Percentiles rank a stretch among this genome's conserved stretches.
phyloP scores from a whole-genome alignment of 2,113 vertebrate species.

The Ceyx melanurus region DNA sequence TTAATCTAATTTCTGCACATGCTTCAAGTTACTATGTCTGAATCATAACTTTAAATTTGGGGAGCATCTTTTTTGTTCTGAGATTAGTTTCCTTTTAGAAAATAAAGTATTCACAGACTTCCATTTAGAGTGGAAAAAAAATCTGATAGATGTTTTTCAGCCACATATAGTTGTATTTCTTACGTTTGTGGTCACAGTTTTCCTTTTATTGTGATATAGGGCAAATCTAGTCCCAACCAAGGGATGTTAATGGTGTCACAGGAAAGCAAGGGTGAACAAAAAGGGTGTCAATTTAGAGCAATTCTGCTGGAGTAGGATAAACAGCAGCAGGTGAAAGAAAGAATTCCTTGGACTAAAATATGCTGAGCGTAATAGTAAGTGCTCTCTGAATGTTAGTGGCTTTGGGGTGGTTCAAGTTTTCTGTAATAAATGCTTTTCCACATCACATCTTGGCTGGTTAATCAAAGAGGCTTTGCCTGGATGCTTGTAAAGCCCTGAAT shows the following conservation, averaged over 20 bases:
- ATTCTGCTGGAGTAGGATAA: background rate
- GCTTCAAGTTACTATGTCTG: background rate
- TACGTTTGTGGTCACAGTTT: background rate
- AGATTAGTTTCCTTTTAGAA: background rate
- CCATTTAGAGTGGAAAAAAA: background rate
- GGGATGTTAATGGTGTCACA: background rate
- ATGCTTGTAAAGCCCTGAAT: background rate
- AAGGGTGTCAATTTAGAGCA: background rate
- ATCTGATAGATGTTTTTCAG: background rate
- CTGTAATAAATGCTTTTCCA: background rate
- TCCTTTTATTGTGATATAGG: background rate
- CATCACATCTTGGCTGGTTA: background rate
- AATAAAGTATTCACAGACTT: background rate
- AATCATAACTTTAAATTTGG: background rate
- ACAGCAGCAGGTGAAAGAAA: background rate
- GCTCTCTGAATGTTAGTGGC: rapidly evolving
- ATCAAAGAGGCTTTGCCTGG: background rate
- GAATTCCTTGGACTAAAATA: background rate
- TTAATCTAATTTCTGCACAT: background rate
- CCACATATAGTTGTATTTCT: background rate
- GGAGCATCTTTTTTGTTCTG: background rate
- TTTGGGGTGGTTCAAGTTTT: background rate
- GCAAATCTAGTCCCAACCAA: background rate
- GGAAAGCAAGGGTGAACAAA: background rate
- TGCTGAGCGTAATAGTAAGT: background rate